These are phyloP conservation scores for Diarsia rubi DNA, from an alignment of 2,888 invertebrate species.

Conservation along the genomic window DNA sequence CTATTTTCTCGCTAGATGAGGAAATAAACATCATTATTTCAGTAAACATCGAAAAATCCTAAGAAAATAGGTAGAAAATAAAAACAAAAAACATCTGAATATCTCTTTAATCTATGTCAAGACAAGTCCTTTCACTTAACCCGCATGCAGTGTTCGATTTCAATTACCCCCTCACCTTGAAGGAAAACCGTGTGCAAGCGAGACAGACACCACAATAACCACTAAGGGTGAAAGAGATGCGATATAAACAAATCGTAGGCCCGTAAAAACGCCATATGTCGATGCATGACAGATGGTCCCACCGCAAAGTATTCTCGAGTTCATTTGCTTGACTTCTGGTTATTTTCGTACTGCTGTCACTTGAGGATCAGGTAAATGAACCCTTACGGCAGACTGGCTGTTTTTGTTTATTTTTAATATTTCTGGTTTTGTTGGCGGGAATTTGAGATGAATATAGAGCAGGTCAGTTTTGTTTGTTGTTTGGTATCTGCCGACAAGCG, in stretches of 20 bases:
- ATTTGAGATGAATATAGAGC: conserved; percentile 26
- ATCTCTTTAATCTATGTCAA: conserved; percentile 76
- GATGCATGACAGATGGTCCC: conserved; percentile 84
- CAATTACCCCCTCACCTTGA: conserved; percentile 87
- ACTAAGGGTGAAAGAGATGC: conserved; percentile 70
- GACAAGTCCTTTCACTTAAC: conserved; percentile 87
- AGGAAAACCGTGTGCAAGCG: conserved; percentile 82
- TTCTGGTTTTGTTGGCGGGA: conserved; percentile 15
- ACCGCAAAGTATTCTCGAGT: conserved; percentile 81
- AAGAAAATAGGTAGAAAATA: conserved; percentile 18
- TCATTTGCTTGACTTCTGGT: conserved; percentile 75
- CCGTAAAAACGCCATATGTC: conserved; percentile 87
- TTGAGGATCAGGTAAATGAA: conserved; percentile 62
- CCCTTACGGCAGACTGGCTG: conserved; percentile 26
- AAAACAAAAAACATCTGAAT: background rate
- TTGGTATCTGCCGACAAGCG: background rate
- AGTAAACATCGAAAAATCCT: background rate
- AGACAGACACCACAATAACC: conserved; percentile 62
- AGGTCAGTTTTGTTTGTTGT: conserved; percentile 29
- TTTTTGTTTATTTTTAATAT: conserved; percentile 44
- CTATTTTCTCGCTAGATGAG: background rate
- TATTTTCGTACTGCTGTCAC: conserved; percentile 61
- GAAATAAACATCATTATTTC: background rate
- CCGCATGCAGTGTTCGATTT: conserved; percentile 89
- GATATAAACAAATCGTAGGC: conserved; percentile 88